Evolutionary conservation across 2,797 vertebrate genomes (phyloP).

Genomic region (Notolepis coatsorum): DNA sequence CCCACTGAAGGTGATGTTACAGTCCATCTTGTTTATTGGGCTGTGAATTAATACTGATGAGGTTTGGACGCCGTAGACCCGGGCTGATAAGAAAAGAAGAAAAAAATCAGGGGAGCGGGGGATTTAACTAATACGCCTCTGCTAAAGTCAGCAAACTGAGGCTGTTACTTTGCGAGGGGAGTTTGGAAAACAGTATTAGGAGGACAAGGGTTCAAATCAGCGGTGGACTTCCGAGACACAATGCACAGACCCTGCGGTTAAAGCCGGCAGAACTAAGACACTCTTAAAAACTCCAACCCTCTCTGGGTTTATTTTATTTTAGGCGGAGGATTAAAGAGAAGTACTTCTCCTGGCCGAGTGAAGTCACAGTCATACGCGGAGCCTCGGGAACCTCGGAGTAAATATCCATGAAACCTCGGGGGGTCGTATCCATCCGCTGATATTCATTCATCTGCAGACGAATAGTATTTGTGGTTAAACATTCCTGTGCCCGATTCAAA

Average conservation of each 20-base stretch:
- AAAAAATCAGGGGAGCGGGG: no score
- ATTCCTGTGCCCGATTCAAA: constrained; percentile 23
- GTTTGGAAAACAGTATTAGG: constrained; percentile 22
- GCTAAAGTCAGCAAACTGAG: constrained; percentile 51
- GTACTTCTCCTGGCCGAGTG: constrained; percentile 57
- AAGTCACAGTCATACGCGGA: constrained; percentile 37
- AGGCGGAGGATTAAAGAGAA: constrained; percentile 54
- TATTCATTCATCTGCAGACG: constrained; percentile 14
- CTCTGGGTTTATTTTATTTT: constrained; percentile 5
- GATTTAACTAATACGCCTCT: constrained; percentile 58
- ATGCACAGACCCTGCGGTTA: constrained; percentile 39
- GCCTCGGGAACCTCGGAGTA: constrained; percentile 57
- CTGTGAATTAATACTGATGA: no score
- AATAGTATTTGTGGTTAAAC: constrained; percentile 26
- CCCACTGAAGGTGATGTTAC: no score
- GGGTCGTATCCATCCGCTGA: constrained; percentile 19
- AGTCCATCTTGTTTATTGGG: no score
- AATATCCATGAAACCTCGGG: constrained; percentile 53
- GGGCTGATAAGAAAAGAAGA: no score
- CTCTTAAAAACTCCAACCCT: constrained; percentile 58
- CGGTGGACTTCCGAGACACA: constrained; percentile 53
- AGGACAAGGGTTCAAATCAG: constrained; percentile 54
- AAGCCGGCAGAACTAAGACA: constrained; percentile 74
- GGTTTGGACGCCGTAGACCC: no score
- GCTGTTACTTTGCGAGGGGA: constrained; percentile 36